A percentile compares a stretch with the other conserved stretches of the same genome.
These are phyloP conservation scores for Anguilla anguilla DNA, from an alignment of 2,797 vertebrate genomes.

Conservation along the genomic window DNA sequence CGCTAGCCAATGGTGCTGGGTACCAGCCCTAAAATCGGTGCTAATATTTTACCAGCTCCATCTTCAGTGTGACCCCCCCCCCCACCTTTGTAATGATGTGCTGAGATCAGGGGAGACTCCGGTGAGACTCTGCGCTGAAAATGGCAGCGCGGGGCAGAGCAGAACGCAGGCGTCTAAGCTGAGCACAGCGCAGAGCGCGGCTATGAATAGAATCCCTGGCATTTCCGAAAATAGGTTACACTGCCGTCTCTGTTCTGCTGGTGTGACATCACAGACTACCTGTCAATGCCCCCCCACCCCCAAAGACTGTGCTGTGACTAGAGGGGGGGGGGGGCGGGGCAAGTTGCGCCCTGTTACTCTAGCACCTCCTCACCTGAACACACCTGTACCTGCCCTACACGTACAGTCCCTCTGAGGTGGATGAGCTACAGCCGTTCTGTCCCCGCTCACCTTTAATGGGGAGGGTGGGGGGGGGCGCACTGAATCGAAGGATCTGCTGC, in stretches of 20 bases:
- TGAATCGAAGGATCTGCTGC: too few species aligned
- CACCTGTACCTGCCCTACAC: background rate
- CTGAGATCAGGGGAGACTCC: background rate
- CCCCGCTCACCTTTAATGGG: too few species aligned
- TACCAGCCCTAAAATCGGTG: background rate
- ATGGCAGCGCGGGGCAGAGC: background rate
- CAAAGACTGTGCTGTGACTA: background rate
- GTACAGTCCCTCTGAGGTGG: too few species aligned
- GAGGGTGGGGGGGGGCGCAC: too few species aligned
- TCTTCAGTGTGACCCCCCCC: background rate
- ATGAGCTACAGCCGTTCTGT: too few species aligned
- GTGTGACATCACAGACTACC: slow-evolving; percentile 80
- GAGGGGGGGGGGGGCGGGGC: background rate
- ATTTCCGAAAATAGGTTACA: slow-evolving; percentile 86
- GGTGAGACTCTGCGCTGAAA: background rate
- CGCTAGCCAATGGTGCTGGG: too few species aligned
- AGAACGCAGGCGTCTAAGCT: background rate
- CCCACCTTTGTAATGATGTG: slow-evolving; percentile 28
- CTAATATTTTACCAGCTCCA: background rate
- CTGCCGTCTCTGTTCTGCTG: slow-evolving; percentile 77
- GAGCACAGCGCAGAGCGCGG: slow-evolving; percentile 30
- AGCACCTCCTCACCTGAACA: background rate
- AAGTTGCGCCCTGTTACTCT: too few species aligned
- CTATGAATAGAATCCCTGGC: slow-evolving; percentile 80
- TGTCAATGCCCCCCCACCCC: slow-evolving; percentile 57